Evolutionary conservation across 2,797 vertebrate genomes (phyloP).

Genomic region (Pseudocheirus occidentalis): DNA sequence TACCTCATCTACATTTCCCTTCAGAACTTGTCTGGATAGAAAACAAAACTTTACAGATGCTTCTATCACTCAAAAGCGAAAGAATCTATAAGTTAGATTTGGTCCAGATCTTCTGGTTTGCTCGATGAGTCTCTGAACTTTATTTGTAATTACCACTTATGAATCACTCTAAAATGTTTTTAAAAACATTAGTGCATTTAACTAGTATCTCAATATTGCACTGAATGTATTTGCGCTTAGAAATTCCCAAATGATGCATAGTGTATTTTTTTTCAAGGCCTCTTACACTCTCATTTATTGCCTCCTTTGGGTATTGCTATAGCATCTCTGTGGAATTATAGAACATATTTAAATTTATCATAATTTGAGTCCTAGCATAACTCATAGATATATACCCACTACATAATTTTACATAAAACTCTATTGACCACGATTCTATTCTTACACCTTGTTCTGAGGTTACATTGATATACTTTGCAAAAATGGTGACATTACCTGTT

Average conservation of each 20-base stretch:
- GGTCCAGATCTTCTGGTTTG: neutral
- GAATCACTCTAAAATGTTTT: neutral
- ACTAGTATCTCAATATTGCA: conserved; percentile 3
- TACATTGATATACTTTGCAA: conserved; percentile 63
- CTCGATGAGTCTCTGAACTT: neutral
- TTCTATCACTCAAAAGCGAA: conserved; percentile 24
- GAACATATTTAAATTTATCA: neutral
- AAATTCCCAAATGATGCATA: neutral
- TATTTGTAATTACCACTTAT: neutral
- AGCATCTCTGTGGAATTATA: conserved; percentile 49
- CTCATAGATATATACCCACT: neutral
- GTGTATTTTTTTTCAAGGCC: conserved; percentile 20
- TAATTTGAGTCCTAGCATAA: conserved; percentile 16
- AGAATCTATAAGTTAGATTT: neutral
- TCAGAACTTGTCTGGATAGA: neutral
- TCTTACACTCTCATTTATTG: neutral
- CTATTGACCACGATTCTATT: conserved; percentile 56
- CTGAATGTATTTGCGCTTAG: neutral
- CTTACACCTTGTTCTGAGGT: conserved; percentile 64
- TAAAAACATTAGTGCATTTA: conserved; percentile 21
- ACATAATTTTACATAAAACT: neutral
- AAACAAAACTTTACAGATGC: neutral
- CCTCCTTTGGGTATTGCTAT: neutral
- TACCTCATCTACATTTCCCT: neutral
- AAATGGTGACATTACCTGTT: conserved; percentile 75